Evolutionary conservation across 1,140 invertebrate species (phyloP), one percentile per base, ranked within the genome.

Genomic region (Ridgeia piscesae): DNA sequence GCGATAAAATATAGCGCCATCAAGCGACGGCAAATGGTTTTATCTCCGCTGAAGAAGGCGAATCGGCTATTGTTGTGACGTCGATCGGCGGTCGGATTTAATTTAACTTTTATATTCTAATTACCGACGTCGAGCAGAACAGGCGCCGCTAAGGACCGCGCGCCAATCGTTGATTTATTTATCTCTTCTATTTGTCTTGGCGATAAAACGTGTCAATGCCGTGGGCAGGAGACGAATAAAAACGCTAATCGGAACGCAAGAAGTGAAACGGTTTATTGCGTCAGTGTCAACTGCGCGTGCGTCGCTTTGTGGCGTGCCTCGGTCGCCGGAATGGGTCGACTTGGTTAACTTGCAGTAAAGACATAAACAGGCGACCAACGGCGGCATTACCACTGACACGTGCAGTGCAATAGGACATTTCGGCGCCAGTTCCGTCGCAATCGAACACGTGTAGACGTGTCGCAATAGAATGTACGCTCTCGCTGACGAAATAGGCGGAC

Each of bases 101-200:
- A 77, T 77, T 77, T 77, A 77, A 77, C 58, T 77, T 77, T 77
- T 77, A 77, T 77, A 77, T 77, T 77, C 8, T 77, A 77, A 77
- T 77, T 77, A 77, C 58, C 17, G 27, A 21, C 27, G 58, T 77
- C 17, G 58, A 4, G 58, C 17, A 27, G 58, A 77, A 77, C 58
- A 21, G 27, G 27, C 58, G 58, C 58, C 27, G 58, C 58, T 77
- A 21, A 77, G 58, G 8, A 77, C 58, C 27, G 58, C 58, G 17
- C 27, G 58, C 2, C 42, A 31, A 27, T 77, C 58, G 58, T 77
- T 77, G 58, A 77, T 77, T 77, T 77, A 77, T 77, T 17, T 77
- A 4, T 77, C 17, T 77, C 58, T 77, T 77, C 58, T 77, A 77
- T 77, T 77, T 77, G 58, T 77, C 58, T 77, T 77, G 58, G 58